These are phyloP conservation scores for Odontocerum albicorne DNA, from an alignment of 2,888 invertebrate species.

Conservation along the genomic window DNA sequence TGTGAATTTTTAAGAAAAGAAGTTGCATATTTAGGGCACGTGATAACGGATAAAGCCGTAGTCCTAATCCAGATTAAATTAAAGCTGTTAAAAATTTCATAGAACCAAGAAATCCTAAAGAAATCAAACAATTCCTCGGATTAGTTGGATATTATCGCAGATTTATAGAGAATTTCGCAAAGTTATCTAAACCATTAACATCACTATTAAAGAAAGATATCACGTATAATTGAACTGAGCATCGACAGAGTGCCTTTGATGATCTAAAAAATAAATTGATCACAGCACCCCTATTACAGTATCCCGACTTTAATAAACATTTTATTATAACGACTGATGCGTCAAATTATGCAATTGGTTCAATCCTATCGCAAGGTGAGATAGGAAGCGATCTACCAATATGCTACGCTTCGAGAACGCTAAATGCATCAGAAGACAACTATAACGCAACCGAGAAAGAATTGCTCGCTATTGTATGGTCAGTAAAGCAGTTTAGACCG, in stretches of 20 bases:
- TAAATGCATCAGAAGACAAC: too few relatives aligned
- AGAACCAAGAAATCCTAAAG: constrained; percentile 29
- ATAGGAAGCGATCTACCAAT: too few relatives aligned
- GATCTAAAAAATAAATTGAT: constrained; percentile 2
- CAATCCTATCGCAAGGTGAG: too few relatives aligned
- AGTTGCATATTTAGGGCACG: constrained; percentile 40
- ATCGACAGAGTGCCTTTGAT: constrained; percentile 14
- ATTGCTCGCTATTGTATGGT: too few relatives aligned
- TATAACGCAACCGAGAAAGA: too few relatives aligned
- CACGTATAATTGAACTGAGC: constrained; percentile 18
- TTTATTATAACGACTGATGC: constrained; percentile 15
- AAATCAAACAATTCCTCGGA: constrained; percentile 39
- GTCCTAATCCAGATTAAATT: constrained; percentile 36
- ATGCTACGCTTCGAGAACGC: too few relatives aligned
- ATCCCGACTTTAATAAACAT: constrained; percentile 8
- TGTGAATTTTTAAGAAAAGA: constrained; percentile 39
- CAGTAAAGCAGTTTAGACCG: constrained; percentile 39
- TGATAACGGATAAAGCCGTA: constrained; percentile 38
- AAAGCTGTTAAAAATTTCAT: constrained; percentile 35
- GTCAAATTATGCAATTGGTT: neutral
- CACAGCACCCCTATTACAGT: constrained; percentile 8
- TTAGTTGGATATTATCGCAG: constrained; percentile 39
- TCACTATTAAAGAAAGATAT: constrained; percentile 34
- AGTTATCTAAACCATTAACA: constrained; percentile 36
- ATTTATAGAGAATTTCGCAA: constrained; percentile 37